These are phyloP conservation scores for Labrus mixtus DNA, from an alignment of 2,113 vertebrate species.

Conservation along the genomic window DNA sequence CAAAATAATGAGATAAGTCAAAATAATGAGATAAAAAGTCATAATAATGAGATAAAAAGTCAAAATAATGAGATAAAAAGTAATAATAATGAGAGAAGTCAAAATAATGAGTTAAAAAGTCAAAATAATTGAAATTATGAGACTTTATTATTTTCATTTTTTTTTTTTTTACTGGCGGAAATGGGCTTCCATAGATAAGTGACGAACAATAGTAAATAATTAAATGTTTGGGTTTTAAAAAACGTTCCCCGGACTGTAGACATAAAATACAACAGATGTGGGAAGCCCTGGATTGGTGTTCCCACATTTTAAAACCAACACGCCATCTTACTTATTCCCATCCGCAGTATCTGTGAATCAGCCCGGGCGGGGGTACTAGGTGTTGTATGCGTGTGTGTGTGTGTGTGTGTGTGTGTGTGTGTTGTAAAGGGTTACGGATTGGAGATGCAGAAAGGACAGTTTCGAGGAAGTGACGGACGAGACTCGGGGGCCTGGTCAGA, in stretches of 20 bases:
- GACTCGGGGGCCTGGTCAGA: slow-evolving; percentile 73
- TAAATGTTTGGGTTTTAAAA: not conserved
- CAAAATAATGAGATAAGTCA: too few relatives aligned
- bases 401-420: slow-evolving; percentile 3
- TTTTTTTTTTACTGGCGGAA: too few relatives aligned
- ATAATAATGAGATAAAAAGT: too few relatives aligned
- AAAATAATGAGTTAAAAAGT: too few relatives aligned
- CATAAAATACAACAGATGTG: not conserved
- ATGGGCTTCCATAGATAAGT: too few relatives aligned
- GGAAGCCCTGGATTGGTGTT: slow-evolving; percentile 21
- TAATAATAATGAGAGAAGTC: too few relatives aligned
- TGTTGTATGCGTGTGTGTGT: not conserved
- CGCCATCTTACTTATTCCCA: slow-evolving; percentile 59
- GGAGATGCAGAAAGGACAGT: slow-evolving; percentile 68
- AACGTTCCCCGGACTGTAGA: not conserved
- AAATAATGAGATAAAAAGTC: too few relatives aligned
- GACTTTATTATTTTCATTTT: too few relatives aligned
- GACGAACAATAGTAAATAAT: not conserved
- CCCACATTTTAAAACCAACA: rapidly evolving
- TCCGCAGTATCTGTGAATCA: not conserved
- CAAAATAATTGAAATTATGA: too few relatives aligned
- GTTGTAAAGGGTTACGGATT: slow-evolving; percentile 48
- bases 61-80: too few relatives aligned
- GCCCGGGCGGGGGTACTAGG: slow-evolving; percentile 47
- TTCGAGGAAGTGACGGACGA: slow-evolving; percentile 86